Base-by-base conservation (phyloP, 2,113 vertebrate genomes). In the Polyodon spathula region DNA sequence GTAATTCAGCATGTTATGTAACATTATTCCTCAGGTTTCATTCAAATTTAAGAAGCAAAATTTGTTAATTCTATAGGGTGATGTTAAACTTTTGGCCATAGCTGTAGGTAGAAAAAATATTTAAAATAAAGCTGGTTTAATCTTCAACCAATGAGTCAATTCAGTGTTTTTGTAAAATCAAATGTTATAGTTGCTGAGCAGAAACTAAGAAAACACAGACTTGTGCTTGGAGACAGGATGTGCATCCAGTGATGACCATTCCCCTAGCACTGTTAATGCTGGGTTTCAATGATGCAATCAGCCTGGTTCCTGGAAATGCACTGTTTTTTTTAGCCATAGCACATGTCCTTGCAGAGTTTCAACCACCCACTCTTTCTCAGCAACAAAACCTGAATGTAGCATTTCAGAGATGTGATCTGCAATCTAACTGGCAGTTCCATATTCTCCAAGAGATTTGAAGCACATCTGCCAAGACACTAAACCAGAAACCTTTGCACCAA, bases 311-410 rank as follows among this genome's bases (percentile, higher is more conserved):
- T 55, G 53, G 53, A 55, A 55, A 55, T 55, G 53, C 8, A 37
- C 6, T 55, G 37, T 8, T 55, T 38, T 54, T 37, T 9, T 55
- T 17, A 55, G 53, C 53, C 53, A 55, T 37, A 8, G 5, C 15
- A 37, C 53, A 37, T 5, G 53, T 55, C 53, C 37, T 16, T 37
- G 53, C 53, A 37, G 17, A 8, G 53, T 8, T 55, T 55, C 37
- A 55, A 16, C 53, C 53, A 55, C 53, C 53, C 53, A 55, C 53
- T 6, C 37, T 55, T 55, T 55, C 53, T 55, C 17, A 37, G 17
- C 53, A 55, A 8, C 27, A 16, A 55, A 55, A 10, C 6, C 6
- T 8, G n/a, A 27, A 14, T 50, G 48, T 50, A 27, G 27, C 27
- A 27, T 27, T 27, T 27, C 8, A 55, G 37, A 37, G 53, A 55